These are phyloP conservation scores for Laticauda colubrina DNA, from an alignment of 2,113 vertebrate genomes.

Conservation along the genomic window DNA sequence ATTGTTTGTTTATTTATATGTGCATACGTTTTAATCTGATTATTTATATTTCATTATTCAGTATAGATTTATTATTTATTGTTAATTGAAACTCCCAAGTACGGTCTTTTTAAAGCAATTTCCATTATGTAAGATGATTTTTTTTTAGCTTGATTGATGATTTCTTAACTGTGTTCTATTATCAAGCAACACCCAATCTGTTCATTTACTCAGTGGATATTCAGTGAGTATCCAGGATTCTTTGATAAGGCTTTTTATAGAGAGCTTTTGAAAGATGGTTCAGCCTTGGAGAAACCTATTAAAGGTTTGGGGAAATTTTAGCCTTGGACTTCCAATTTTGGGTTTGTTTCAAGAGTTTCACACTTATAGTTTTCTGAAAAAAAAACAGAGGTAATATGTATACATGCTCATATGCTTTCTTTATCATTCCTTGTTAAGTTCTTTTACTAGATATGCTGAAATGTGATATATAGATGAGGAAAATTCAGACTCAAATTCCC, in stretches of 20 bases:
- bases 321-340: background rate
- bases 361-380: constrained; percentile 76
- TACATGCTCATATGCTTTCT: constrained; percentile 52
- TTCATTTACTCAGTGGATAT: background rate
- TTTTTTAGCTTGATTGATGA: background rate
- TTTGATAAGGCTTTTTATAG: background rate
- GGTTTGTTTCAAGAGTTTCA: constrained; percentile 66
- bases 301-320: background rate
- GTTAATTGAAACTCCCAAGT: background rate
- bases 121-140: background rate
- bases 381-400: constrained; percentile 77
- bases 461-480: background rate
- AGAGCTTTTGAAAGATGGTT: background rate
- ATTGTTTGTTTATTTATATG: background rate
- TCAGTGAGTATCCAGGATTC: background rate
- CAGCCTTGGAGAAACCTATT: background rate
- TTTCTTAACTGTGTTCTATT: background rate
- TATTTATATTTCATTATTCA: background rate
- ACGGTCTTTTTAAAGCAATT: background rate
- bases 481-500: background rate
- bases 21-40: background rate
- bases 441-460: constrained; percentile 21
- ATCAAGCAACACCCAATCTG: background rate
- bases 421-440: constrained; percentile 47
- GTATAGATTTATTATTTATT: background rate